Conservation (phyloP, 2,113 vertebrate genomes). For the Elachura formosa region DNA sequence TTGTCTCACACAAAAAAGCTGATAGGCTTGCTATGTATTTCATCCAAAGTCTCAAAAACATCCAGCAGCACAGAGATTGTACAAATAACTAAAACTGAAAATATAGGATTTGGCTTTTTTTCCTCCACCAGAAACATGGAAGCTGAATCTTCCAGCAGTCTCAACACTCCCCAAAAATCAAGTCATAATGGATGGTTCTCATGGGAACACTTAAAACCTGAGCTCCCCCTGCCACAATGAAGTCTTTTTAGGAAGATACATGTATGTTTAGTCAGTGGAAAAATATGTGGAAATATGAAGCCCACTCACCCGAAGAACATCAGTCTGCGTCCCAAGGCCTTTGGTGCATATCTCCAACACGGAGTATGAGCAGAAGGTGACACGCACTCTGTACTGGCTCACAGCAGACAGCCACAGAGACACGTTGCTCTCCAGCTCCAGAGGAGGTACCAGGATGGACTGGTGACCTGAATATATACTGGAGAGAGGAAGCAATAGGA, state of each 20-base stretch:
- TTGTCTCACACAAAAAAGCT: not conserved
- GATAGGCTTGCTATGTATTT: not conserved
- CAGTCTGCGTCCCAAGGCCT: conserved; percentile 88
- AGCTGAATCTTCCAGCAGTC: not conserved
- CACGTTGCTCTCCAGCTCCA: conserved; percentile 91
- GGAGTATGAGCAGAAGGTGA: conserved; percentile 95
- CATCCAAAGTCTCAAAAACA: not conserved
- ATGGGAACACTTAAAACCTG: not conserved
- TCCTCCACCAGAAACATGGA: not conserved
- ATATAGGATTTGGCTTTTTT: not conserved
- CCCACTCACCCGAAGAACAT: conserved; percentile 81
- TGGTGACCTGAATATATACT: conserved; percentile 89
- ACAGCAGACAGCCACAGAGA: conserved; percentile 92
- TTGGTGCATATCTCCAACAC: conserved; percentile 99
- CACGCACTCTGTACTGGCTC: conserved; percentile 92
- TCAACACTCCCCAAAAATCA: not conserved
- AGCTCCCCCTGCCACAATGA: not conserved
- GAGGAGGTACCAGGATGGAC: conserved; percentile 91
- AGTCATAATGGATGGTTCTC: not conserved
- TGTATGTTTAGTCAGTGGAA: accelerated
- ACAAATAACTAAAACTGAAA: not conserved
- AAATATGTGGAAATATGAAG: not conserved
- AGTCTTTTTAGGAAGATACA: not conserved
- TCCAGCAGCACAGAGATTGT: not conserved
- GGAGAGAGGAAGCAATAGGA: not conserved